Base-by-base conservation (phyloP, 2,888 invertebrate species). In the Brenthis daphne region DNA sequence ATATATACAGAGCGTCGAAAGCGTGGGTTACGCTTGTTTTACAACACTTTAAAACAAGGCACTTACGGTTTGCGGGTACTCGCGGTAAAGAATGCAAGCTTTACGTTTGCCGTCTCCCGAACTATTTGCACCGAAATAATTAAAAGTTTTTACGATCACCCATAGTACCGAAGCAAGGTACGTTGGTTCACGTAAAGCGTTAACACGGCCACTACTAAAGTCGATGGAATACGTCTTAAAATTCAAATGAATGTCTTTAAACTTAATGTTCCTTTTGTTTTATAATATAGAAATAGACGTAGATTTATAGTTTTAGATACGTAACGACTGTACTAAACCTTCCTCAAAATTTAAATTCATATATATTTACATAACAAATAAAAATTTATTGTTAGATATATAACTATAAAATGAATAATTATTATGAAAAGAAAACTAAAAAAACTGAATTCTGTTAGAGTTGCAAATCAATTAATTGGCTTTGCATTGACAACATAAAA, bases 41-140 rank as follows among this genome's bases (percentile, higher is more conserved):
- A 92, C 90, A 92, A 89, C 90, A 90, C 87, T 90, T 90, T 88
- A 84, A 89, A 90, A 90, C 87, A 86, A 86, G 88, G 85, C 85
- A 87, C 85, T 91, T 87, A 87, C 86, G 82, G 82, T 82, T 87
- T 83, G 85, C 81, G 82, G 79, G 79, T 78, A 74, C 76, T 76
- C 78, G 77, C 77, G 82, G 77, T 82, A 87, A 87, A 89, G 86
- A 89, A 89, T 83, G 83, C 86, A 84, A 79, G 77, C 82, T 90
- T 90, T 89, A 92, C 90, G 88, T 84, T 81, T 82, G 87, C 82
- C 85, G 86, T 85, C 83, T 87, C 82, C 78, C 78, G 77, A 79
- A 85, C 82, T 84, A 84, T 87, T 87, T 86, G 80, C 82, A 80
- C 82, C 79, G 79, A 88, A 90, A 92, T 90, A 90, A 92, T 90